Conservation (phyloP, 2,113 vertebrate species). For the Saguinus midas region DNA sequence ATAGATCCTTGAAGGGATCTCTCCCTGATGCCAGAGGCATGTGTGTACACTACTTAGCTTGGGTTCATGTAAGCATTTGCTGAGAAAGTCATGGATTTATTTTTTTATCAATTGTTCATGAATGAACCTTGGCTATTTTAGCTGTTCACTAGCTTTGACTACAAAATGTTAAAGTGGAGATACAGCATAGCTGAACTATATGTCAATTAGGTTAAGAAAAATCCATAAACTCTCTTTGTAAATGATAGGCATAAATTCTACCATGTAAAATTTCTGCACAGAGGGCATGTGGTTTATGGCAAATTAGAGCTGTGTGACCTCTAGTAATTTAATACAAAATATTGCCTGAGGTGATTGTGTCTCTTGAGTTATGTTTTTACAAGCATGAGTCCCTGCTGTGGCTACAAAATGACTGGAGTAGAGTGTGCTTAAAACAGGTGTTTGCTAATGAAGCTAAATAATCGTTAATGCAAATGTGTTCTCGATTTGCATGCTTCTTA, state of each 20-base stretch:
- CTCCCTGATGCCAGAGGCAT: not conserved
- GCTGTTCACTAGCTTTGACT: not conserved
- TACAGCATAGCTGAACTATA: not conserved
- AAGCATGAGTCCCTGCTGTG: not conserved
- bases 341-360: not conserved
- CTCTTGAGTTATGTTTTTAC: not conserved
- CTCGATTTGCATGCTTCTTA: not conserved
- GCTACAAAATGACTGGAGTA: not conserved
- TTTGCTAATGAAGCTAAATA: not conserved
- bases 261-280: not conserved
- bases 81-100: not conserved
- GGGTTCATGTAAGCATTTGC: not conserved
- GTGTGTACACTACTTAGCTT: not conserved
- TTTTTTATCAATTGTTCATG: not conserved
- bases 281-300: not conserved
- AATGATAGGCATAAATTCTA: not conserved
- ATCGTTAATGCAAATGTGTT: not conserved
- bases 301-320: not conserved
- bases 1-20: not conserved
- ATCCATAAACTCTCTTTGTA: not conserved
- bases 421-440: not conserved
- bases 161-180: not conserved
- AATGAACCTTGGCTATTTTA: not conserved
- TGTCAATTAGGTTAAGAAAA: not conserved
- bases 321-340: not conserved